phyloP scores from a whole-genome alignment of 2,797 vertebrate genomes.

The Tokudaia tokunoshimensis region DNA sequence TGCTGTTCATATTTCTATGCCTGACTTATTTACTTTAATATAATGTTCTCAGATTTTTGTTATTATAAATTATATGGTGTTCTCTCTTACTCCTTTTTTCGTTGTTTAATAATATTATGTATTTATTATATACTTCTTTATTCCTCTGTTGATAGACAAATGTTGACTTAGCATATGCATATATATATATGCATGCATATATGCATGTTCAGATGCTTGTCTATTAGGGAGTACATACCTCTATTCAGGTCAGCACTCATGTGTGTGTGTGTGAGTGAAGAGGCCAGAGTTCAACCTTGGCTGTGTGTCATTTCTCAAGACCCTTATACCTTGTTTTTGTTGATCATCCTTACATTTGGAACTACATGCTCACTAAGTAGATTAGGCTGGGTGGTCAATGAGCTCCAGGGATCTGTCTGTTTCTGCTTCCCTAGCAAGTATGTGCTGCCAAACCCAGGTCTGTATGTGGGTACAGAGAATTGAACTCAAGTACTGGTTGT shows the following conservation, averaged over 20 bases:
- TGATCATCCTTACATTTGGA: too few relatives aligned
- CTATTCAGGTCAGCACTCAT: not conserved
- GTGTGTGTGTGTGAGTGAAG: not conserved
- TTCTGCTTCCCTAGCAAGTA: not conserved
- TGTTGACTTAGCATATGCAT: not conserved
- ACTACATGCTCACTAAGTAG: not conserved
- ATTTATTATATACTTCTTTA: not conserved
- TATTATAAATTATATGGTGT: not conserved
- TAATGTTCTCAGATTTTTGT: not conserved
- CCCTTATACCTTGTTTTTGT: too few relatives aligned
- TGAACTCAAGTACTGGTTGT: not conserved
- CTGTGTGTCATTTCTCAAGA: not conserved
- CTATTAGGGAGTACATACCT: not conserved
- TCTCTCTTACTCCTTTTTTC: not conserved
- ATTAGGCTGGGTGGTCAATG: not conserved
- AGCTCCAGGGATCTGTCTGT: not conserved
- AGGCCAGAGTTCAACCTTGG: not conserved
- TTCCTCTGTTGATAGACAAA: not conserved
- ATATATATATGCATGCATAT: too few relatives aligned
- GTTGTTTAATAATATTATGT: not conserved
- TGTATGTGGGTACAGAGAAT: too few relatives aligned
- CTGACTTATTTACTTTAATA: not conserved
- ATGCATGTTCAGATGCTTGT: too few relatives aligned
- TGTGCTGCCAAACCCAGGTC: not conserved
- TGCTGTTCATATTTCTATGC: not conserved